A percentile compares a stretch with the other conserved stretches of the same genome.
Evolutionary conservation across 2,797 vertebrate species (phyloP).

Genomic region (Brachyrhaphis roseni): DNA sequence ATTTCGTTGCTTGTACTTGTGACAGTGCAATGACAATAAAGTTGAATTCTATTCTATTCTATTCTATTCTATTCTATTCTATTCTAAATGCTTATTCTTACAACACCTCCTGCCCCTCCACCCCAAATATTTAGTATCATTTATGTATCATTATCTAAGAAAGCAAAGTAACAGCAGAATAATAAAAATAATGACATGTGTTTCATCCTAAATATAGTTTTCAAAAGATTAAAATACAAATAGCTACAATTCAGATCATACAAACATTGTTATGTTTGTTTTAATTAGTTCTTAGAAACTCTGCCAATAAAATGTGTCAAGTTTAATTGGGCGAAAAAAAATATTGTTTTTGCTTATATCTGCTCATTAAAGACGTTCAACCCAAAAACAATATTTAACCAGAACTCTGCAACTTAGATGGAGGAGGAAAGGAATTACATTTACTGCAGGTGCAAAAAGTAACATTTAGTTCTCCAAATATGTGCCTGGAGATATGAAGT

Average conservation of each 20-base stretch:
- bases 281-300: not conserved
- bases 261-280: not conserved
- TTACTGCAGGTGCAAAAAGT: conserved; percentile 20
- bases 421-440: conserved; percentile 1
- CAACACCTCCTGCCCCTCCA: not conserved
- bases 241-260: not conserved
- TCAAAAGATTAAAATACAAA: not conserved
- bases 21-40: too few species aligned
- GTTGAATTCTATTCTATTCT: too few species aligned
- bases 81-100: not conserved
- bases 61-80: too few species aligned
- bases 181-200: not conserved
- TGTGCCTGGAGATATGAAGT: conserved; percentile 41
- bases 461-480: conserved; percentile 31
- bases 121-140: not conserved
- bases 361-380: conserved; percentile 10
- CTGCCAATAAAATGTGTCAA: conserved; percentile 6
- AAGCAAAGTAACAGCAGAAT: not conserved
- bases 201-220: not conserved
- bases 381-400: not conserved
- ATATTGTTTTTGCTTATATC: not conserved
- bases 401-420: conserved; percentile 1
- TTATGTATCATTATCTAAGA: not conserved
- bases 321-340: conserved; percentile 36
- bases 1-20: too few species aligned